Evolutionary conservation across 2,888 invertebrate species (phyloP).

Genomic region (Cephus pygmeus): DNA sequence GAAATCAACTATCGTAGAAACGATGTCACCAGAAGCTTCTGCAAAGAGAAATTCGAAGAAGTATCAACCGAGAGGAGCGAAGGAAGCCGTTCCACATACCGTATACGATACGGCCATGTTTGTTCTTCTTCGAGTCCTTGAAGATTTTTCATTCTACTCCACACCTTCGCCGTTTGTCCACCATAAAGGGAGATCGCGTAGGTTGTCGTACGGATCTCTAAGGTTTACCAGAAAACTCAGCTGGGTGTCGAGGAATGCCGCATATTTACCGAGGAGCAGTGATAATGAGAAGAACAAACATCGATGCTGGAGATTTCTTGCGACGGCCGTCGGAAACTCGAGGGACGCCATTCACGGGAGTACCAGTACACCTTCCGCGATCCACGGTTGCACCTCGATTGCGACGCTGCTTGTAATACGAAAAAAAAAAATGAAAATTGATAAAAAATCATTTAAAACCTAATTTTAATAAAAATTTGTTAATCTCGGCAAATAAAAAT

Average conservation of each 20-base stretch:
- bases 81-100: neutral
- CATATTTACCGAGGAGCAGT: slow-evolving; percentile 37
- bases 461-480: neutral
- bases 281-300: slow-evolving; percentile 45
- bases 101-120: neutral
- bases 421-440: neutral
- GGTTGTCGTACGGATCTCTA: neutral
- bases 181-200: neutral
- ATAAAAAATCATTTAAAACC: neutral
- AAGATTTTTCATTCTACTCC: neutral
- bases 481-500: neutral
- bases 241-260: slow-evolving; percentile 29
- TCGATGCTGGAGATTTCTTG: slow-evolving; percentile 23
- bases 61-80: neutral
- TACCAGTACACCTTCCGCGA: slow-evolving; percentile 34
- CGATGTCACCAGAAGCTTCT: neutral
- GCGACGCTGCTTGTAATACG: neutral
- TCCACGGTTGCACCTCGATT: slow-evolving; percentile 33
- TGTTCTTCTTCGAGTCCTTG: slow-evolving; percentile 1
- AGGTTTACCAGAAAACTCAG: neutral
- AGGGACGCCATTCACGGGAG: slow-evolving; percentile 24
- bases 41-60: neutral
- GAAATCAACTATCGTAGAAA: neutral
- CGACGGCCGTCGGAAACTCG: slow-evolving; percentile 42
- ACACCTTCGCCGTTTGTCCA: neutral